Conservation (phyloP, 2,888 invertebrate genomes). For the Isoperla grammatica region DNA sequence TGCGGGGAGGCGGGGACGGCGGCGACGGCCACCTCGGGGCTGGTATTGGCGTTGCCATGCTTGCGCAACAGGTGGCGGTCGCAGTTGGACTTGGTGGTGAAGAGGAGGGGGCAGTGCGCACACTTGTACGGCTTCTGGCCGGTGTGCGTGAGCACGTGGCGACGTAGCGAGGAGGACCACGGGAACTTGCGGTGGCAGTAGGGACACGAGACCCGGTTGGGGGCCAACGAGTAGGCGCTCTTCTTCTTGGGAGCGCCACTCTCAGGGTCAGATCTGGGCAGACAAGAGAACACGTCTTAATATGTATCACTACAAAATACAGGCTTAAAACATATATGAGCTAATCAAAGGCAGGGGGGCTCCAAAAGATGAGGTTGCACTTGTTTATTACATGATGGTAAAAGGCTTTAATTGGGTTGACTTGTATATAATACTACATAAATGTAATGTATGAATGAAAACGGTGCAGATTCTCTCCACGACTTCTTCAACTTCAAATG, state of each 20-base stretch:
- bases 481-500: too few species aligned
- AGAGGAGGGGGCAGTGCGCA: slow-evolving; percentile 84
- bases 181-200: slow-evolving; percentile 93
- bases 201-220: slow-evolving; percentile 89
- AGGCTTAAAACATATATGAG: too few species aligned
- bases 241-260: slow-evolving; percentile 65
- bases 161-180: slow-evolving; percentile 92
- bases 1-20: slow-evolving; percentile 32
- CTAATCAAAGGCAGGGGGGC: too few species aligned
- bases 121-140: slow-evolving; percentile 95
- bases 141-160: slow-evolving; percentile 93
- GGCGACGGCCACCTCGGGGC: slow-evolving; percentile 39
- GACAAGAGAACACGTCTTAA: slow-evolving; percentile 37
- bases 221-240: slow-evolving; percentile 91
- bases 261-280: slow-evolving; percentile 64
- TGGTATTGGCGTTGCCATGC: slow-evolving; percentile 46
- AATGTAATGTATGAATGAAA: too few species aligned
- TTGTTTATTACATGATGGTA: too few species aligned
- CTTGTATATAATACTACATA: too few species aligned
- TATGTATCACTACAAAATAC: background rate
- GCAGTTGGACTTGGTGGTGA: slow-evolving; percentile 96
- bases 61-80: slow-evolving; percentile 89
- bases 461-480: too few species aligned
- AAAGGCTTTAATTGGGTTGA: too few species aligned
- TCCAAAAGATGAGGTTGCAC: too few species aligned